Base-by-base conservation (phyloP, 2,113 vertebrate species). In the Gymnarchus niloticus region DNA sequence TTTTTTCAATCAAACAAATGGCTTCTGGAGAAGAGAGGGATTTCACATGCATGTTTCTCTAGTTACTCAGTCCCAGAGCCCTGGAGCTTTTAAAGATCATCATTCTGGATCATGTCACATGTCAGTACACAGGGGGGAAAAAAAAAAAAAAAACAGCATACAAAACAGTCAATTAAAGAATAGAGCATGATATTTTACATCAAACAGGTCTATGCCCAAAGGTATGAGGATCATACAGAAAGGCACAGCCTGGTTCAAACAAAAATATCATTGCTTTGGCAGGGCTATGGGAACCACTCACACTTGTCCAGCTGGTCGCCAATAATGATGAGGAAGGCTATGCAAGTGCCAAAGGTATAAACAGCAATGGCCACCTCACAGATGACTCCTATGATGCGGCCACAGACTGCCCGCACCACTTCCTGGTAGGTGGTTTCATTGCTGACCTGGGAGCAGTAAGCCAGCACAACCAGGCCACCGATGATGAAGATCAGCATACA, bases 331-430 rank as follows among this genome's bases (percentile, higher is more conserved):
- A 99, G 97, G 92, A 99, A 99, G 87, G 98, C 96, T 0, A 99
- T 99, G 91, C 97, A 99, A 49, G 98, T 99, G 88, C 98, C 98
- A 0, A 99, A 99, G 77, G 98, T 99, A 92, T 99, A 99, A 88
- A 98, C 81, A 0, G 96, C 97, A 0, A 99, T 99, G 89, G 96
- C 94, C 17, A 98, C 91, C 90, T 99, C 98, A 0, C 97, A 99
- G 2, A 98, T 56, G 86, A 98, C 92, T 0, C 98, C 98, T 0
- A 96, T 92, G 61, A 97, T 93, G 87, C 95, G 96, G 81, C 98
- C 98, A 0, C 98, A 99, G 6, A 97, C 94, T 0, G 96, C 97
- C 92, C 98, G 96, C 23, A 99, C 97, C 19, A 99, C 98, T 88
- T 99, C 98, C 94, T 99, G 98, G 92, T 99, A 99, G 19, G 97